These are phyloP conservation scores for Xyliphius kryptos DNA, from an alignment of 2,113 vertebrate species.

Conservation along the genomic window DNA sequence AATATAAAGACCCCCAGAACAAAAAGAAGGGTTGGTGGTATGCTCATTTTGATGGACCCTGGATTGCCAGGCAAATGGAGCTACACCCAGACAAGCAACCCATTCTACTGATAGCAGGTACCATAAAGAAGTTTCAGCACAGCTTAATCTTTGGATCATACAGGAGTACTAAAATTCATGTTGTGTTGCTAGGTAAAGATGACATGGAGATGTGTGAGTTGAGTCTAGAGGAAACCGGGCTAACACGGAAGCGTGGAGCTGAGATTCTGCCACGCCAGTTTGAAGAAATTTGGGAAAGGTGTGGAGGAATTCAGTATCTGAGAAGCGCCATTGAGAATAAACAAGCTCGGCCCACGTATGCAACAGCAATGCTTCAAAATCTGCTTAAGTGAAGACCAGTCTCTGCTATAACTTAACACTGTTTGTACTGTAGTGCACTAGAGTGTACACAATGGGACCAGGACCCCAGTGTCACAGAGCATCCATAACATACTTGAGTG, in stretches of 20 bases:
- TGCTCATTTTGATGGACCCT: slow-evolving; percentile 91
- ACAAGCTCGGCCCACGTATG: slow-evolving; percentile 90
- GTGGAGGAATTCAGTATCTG: slow-evolving; percentile 92
- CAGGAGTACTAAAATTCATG: neutral
- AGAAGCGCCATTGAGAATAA: slow-evolving; percentile 88
- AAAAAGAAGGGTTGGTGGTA: too few species aligned
- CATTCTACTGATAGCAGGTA: slow-evolving; percentile 91
- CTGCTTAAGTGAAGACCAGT: slow-evolving; percentile 70
- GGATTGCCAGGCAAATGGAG: slow-evolving; percentile 94
- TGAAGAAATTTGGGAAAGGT: slow-evolving; percentile 97
- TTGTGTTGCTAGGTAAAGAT: slow-evolving; percentile 77
- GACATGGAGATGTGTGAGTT: slow-evolving; percentile 99
- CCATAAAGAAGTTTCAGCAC: slow-evolving; percentile 29
- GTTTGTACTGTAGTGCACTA: slow-evolving; percentile 14
- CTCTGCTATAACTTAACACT: neutral
- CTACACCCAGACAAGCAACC: slow-evolving; percentile 97
- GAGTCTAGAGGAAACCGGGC: slow-evolving; percentile 93
- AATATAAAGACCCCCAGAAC: slow-evolving; percentile 96
- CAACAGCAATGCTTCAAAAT: slow-evolving; percentile 94
- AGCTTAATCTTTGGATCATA: neutral
- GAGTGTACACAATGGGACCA: slow-evolving; percentile 45
- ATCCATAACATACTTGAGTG: neutral
- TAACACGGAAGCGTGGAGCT: slow-evolving; percentile 91
- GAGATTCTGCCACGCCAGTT: slow-evolving; percentile 93
- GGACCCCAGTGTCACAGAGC: slow-evolving; percentile 44